phyloP scores from a whole-genome alignment of 2,797 vertebrate species.

The Cossypha caffra region DNA sequence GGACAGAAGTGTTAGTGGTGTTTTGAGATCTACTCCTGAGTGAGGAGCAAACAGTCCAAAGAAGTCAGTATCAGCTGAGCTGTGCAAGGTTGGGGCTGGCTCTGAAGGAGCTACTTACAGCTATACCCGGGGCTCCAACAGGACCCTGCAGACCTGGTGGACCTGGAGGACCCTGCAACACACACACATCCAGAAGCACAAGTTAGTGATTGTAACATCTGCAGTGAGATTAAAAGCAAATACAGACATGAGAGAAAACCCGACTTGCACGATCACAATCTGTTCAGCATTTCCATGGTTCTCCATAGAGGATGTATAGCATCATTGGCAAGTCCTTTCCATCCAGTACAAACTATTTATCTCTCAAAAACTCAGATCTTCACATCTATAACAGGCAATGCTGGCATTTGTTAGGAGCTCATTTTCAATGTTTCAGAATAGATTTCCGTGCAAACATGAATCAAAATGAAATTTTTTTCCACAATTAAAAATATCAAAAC shows the following conservation, averaged over 20 bases:
- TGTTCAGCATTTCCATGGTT: not conserved
- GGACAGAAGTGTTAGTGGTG: not conserved
- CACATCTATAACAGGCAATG: not conserved
- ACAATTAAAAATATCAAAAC: not conserved
- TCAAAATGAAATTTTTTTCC: not conserved
- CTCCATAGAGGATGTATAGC: not conserved
- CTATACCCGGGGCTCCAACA: constrained; percentile 94
- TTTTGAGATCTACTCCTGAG: not conserved
- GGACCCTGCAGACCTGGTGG: constrained; percentile 95
- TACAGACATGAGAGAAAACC: not conserved
- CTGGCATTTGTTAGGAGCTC: not conserved
- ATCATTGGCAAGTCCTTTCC: not conserved
- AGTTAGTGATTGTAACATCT: not conserved
- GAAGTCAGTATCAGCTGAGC: not conserved
- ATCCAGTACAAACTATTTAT: not conserved
- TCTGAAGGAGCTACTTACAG: constrained; percentile 82
- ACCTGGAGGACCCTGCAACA: constrained; percentile 91
- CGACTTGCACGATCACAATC: not conserved
- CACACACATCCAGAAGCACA: not conserved
- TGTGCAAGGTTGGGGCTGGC: not conserved
- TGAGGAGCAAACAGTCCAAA: not conserved
- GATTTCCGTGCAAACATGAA: not conserved
- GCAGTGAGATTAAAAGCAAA: not conserved
- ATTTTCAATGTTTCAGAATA: not conserved
- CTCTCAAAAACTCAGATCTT: not conserved